Base-by-base conservation (phyloP, 2,888 invertebrate genomes). In the Macaria notata region DNA sequence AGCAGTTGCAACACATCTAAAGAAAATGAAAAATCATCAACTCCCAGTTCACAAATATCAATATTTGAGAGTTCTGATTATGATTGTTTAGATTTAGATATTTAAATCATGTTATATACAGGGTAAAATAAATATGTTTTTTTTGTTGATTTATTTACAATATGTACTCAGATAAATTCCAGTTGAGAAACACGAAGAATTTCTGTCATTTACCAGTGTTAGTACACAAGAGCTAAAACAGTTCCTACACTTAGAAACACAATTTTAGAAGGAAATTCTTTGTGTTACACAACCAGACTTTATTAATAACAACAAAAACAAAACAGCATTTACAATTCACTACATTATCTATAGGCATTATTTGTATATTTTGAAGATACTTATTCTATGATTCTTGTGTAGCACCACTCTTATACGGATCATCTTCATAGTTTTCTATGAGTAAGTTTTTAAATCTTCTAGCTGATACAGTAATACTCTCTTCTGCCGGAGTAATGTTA, bases 341-440 rank as follows among this genome's bases (percentile, higher is more conserved):
- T 19, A 19, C 1, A 19, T 19, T 19, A 19, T 19, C 19, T 19
- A 19, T 19, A 19, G 19, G 19, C 19, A 19, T 19, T 19, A 19
- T 19, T 19, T 19, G 19, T 19, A 19, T 19, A 19, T 1, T 19
- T 19, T 19, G 19, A 19, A 19, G 19, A 2, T 19, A 19, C 19
- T 19, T 19, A 19, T 19, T n/a, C 41, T 41, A 41, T 47, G 31
- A 31, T 4, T 57, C 57, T 42, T 54, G 48, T 29, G 61, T 52
- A 8, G 53, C 41, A 3, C 19, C 19, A 19, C 55, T 63, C 73
- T 92, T 92, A 72, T 88, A 92, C 30, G 92, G 88, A 49, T 94
- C 92, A 9, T 77, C 74, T 46, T 89, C 83, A 83, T 96, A 96
- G 78, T 96, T 95, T 69, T 96, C 96, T 63, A 97, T 93, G 0